Evolutionary conservation across 1,140 invertebrate species (phyloP), one percentile per base, ranked within the genome.

Genomic region (Philopotamus ludificatus): DNA sequence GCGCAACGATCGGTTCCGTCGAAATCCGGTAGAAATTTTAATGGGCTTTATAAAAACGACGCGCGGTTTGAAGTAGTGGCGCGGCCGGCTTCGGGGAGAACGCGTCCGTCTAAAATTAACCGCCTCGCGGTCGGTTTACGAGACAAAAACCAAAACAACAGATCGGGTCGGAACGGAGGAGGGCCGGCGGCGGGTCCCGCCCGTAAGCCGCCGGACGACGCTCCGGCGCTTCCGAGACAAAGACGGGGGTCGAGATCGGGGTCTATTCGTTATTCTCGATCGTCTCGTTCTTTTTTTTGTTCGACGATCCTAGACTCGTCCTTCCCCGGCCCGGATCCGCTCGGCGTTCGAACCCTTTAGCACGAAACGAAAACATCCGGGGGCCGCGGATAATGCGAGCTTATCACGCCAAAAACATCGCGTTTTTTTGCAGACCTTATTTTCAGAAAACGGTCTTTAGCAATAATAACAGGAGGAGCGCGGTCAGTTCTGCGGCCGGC

Each of bases 111-210:
- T 70, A 70, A 66, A 63, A 59, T 70, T 70, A 70, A 66, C 60
- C 54, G 60, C 57, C n/a, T n/a, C 54, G 45, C 53, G 21, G 42
- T 60, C 57, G 25, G 25, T 51, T 60, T 62, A 59, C 44, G 63
- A 69, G 67, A 69, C 63, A 69, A 70, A 66, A 70, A 70, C 63
- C 68, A 64, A 70, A 64, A 66, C 63, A 57, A 66, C 59, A 63
- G 66, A 69, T 69, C 60, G 66, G 63, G 64, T 63, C 53, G 45
- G n/a, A n/a, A n/a, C n/a, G 18, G 61, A 57, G 58, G 47, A 57
- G 45, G 41, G 58, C 18, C 28, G 53, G 28, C 53, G 12, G 20
- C 68, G 66, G 68, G 68, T 70, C 66, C 39, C 41, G 64, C 66
- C 68, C 68, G 66, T 70, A 63, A 63, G 63, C 66, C 68, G 68